Evolutionary conservation across 2,113 vertebrate species (phyloP), one percentile per base, ranked within the genome.

Genomic region (Phainopepla nitens): DNA sequence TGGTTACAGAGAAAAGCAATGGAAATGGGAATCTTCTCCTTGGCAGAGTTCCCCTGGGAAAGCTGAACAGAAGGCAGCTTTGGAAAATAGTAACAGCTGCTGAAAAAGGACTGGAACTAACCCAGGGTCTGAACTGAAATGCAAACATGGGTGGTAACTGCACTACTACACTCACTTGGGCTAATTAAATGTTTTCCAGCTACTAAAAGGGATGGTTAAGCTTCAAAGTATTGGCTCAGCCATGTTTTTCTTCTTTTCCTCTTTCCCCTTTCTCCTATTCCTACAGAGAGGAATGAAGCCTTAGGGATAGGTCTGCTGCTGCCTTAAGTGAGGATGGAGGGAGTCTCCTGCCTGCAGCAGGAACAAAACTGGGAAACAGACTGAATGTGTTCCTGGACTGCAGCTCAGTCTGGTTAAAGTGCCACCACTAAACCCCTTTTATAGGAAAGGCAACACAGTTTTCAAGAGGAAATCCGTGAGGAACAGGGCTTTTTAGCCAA

Each of bases 71-170:
- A 96, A 95, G 92, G 95, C 92, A 94, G 92, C 85, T 88, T 85
- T 93, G 87, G 93, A 96, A 94, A 96, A 94, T 81, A 96, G 90
- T 94, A 96, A 94, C 92, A 96, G 92, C 90, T 96, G 90, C 82
- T 90, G 90, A 64, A 78, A 88, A 90, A 94, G 90, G 90, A 95
- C 96, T 97, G 92, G 93, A 96, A 96, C 82, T 92, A 90, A 90
- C 88, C 82, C 92, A 95, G 90, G 56, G 64, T 78, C 93, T 51
- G 18, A 87, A 73, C 51, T 70, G 45, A 80, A 88, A 56, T 51
- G 57, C 71, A 93, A 87, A 70, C 62, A 94, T 2, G 39, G 78
- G 54, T 57, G 54, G 45, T 44, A 87, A 58, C n/a, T 85, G 29
- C 41, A 66, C 42, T 62, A 65, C 91, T 87, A 14, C 56, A 58